A percentile compares a stretch with the other conserved stretches of the same genome.
Conservation (phyloP, 2,888 invertebrate genomes). For the Priocnemis perturbator region DNA sequence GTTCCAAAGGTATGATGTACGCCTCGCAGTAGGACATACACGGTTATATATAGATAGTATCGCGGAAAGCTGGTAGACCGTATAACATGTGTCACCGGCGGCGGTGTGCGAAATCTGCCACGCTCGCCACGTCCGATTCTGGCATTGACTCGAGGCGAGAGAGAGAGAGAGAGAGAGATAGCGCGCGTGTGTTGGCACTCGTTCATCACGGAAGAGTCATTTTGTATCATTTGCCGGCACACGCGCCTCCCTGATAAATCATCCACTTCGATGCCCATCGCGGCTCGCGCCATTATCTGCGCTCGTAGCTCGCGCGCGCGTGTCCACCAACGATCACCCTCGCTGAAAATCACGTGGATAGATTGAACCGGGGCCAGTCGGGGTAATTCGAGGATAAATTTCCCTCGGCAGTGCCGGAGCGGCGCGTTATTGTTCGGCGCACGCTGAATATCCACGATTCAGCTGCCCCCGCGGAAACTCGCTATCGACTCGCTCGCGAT, state of each 20-base stretch:
- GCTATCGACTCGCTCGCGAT: background rate
- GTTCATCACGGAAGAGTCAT: constrained; percentile 47
- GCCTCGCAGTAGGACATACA: too few relatives aligned
- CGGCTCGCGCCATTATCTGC: constrained; percentile 55
- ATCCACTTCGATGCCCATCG: constrained; percentile 55
- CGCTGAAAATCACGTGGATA: constrained; percentile 39
- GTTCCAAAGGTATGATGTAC: too few relatives aligned
- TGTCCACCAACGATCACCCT: constrained; percentile 24
- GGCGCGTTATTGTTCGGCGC: constrained; percentile 63
- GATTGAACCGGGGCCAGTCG: constrained; percentile 36
- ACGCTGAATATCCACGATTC: too few relatives aligned
- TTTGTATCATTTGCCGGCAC: constrained; percentile 72
- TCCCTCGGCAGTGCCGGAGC: constrained; percentile 54
- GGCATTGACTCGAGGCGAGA: too few relatives aligned
- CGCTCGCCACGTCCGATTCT: too few relatives aligned
- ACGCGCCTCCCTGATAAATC: constrained; percentile 68
- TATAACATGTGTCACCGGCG: too few relatives aligned
- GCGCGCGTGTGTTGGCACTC: too few relatives aligned
- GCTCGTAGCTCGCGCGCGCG: constrained; percentile 46
- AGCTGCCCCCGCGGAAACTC: constrained; percentile 15
- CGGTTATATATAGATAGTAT: too few relatives aligned
- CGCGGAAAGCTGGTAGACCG: too few relatives aligned
- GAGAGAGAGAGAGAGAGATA: too few relatives aligned
- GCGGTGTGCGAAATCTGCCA: too few relatives aligned
- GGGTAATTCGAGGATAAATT: constrained; percentile 69